These are phyloP conservation scores for Agapornis roseicollis DNA, from an alignment of 2,113 vertebrate species.

Conservation along the genomic window DNA sequence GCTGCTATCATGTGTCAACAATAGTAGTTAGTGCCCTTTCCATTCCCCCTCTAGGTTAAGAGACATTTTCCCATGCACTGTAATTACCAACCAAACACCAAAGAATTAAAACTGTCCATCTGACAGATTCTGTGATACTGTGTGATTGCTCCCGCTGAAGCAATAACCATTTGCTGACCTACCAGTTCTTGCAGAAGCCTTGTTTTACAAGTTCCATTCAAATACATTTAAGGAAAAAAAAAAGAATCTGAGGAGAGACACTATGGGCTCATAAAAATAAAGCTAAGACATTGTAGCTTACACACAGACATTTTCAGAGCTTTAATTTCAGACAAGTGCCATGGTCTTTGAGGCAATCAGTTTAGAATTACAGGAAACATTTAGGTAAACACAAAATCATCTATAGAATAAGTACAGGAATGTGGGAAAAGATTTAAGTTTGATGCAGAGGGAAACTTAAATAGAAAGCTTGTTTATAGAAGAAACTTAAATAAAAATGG, in stretches of 20 bases:
- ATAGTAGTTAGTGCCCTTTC: conserved; percentile 9
- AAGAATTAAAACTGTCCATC: conserved; percentile 32
- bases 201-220: conserved; percentile 6
- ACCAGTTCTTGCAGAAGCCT: neutral
- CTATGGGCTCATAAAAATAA: neutral
- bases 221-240: neutral
- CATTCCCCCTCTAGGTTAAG: conserved; percentile 1
- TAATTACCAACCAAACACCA: conserved; percentile 45
- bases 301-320: neutral
- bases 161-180: neutral
- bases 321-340: conserved; percentile 25
- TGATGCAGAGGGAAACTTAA: neutral
- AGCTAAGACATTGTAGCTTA: neutral
- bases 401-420: neutral
- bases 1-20: neutral
- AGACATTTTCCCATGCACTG: neutral
- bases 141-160: conserved; percentile 5
- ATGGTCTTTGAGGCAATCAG: neutral
- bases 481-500: neutral
- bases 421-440: neutral
- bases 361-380: conserved; percentile 2
- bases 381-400: neutral
- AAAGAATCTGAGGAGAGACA: neutral
- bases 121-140: conserved; percentile 25
- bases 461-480: neutral